phyloP scores from a whole-genome alignment of 2,113 vertebrate genomes.

The Connochaetes taurinus region DNA sequence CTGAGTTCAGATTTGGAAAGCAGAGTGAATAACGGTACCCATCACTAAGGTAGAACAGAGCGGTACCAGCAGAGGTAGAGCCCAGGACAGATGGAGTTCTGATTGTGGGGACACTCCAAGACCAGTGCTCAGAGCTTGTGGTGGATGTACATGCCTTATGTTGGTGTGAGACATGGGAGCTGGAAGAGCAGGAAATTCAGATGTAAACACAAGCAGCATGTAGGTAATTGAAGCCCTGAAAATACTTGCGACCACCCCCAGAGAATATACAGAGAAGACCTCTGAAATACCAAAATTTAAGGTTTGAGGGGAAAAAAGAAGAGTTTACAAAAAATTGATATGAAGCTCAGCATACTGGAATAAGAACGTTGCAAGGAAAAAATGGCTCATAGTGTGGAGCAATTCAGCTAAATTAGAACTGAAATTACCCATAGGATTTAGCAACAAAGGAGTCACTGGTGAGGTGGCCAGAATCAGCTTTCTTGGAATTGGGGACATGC shows the following conservation, averaged over 20 bases:
- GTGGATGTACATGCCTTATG: not conserved
- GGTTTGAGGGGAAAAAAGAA: not conserved
- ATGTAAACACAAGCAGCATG: not conserved
- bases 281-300: not conserved
- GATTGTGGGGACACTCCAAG: not conserved
- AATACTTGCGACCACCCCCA: not conserved
- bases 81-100: not conserved
- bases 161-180: not conserved
- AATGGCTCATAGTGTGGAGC: not conserved
- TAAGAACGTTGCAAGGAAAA: not conserved
- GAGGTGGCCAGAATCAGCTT: not conserved
- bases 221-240: not conserved
- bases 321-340: not conserved
- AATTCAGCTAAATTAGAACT: not conserved
- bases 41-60: not conserved
- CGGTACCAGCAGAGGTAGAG: not conserved
- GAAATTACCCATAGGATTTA: not conserved
- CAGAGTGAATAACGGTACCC: not conserved
- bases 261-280: not conserved
- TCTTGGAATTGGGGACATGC: not conserved
- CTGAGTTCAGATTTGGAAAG: not conserved
- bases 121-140: not conserved
- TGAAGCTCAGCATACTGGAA: not conserved
- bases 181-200: not conserved
- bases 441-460: not conserved